Evolutionary conservation across 1,140 invertebrate genomes (phyloP).

Genomic region (Trichoplusia ni): DNA sequence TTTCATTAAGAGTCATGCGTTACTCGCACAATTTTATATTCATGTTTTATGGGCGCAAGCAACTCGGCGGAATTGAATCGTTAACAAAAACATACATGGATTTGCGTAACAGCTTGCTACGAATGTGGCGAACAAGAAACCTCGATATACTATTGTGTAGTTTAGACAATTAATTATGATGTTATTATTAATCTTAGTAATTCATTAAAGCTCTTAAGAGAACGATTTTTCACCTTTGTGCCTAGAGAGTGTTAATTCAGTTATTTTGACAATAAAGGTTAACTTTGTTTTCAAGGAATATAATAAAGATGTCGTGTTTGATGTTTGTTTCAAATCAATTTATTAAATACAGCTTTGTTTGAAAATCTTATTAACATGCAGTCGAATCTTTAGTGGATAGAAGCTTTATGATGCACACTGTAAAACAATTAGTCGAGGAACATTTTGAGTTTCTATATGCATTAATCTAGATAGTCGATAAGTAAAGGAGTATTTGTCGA

Average conservation of each 20-base stretch:
- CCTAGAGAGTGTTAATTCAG: slow-evolving; percentile 26
- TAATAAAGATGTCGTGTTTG: neutral
- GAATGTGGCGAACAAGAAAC: slow-evolving; percentile 12
- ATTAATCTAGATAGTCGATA: too few relatives aligned
- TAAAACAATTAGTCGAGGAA: too few relatives aligned
- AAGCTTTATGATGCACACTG: too few relatives aligned
- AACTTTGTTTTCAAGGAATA: slow-evolving; percentile 12
- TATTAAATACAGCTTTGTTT: too few relatives aligned
- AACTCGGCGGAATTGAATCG: slow-evolving; percentile 45
- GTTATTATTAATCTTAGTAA: slow-evolving; percentile 13
- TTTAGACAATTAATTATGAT: slow-evolving; percentile 16
- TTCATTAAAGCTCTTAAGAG: slow-evolving; percentile 21
- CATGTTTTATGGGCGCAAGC: slow-evolving; percentile 55
- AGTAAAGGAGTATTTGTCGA: too few relatives aligned
- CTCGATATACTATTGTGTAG: slow-evolving; percentile 8
- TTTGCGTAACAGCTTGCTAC: slow-evolving; percentile 31
- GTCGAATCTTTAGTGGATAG: too few relatives aligned
- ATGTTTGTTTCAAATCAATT: neutral
- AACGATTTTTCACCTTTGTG: slow-evolving; percentile 31
- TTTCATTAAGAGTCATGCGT: slow-evolving; percentile 72
- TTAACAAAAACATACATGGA: slow-evolving; percentile 35
- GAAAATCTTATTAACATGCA: too few relatives aligned
- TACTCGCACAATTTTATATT: slow-evolving; percentile 64
- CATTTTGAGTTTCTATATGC: too few relatives aligned
- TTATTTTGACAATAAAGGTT: slow-evolving; percentile 31